Percentiles rank a stretch among this genome's conserved stretches.
Evolutionary conservation across 2,888 invertebrate genomes (phyloP).

Genomic region (Tridacna gigas): DNA sequence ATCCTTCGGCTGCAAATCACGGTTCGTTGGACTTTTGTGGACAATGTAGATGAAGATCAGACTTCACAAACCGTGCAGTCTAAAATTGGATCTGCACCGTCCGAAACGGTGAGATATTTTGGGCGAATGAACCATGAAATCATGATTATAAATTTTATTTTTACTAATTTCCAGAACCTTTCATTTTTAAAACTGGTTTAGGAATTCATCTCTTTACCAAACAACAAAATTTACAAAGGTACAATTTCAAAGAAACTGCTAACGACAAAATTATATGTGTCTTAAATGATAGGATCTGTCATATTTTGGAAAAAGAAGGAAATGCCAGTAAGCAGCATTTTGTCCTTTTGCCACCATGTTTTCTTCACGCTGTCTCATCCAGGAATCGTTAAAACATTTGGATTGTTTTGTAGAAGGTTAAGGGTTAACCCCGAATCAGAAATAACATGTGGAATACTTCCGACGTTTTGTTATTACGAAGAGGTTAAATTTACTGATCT

Average conservation of each 20-base stretch:
- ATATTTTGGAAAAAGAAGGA: neutral
- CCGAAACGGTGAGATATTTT: no score
- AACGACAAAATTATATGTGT: neutral
- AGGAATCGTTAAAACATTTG: neutral
- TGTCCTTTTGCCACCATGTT: neutral
- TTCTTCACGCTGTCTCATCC: neutral
- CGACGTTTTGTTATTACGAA: constrained; percentile 48
- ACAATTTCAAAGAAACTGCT: neutral
- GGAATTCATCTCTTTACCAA: no score
- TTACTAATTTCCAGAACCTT: no score
- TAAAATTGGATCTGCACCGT: no score
- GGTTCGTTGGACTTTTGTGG: no score
- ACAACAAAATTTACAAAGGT: neutral
- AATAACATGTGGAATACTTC: constrained; percentile 42
- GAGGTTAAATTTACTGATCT: constrained; percentile 61
- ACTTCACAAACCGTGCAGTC: no score
- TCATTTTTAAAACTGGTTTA: no score
- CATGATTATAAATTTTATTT: no score
- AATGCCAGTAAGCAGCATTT: neutral
- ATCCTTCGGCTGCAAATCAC: no score
- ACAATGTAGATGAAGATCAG: no score
- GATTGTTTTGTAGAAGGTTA: neutral
- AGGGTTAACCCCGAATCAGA: neutral
- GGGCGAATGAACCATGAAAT: no score
- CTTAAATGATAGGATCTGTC: neutral